A percentile compares a stretch with the other conserved stretches of the same genome.
phyloP scores from a whole-genome alignment of 2,113 vertebrate genomes.

The Pseudois nayaur region DNA sequence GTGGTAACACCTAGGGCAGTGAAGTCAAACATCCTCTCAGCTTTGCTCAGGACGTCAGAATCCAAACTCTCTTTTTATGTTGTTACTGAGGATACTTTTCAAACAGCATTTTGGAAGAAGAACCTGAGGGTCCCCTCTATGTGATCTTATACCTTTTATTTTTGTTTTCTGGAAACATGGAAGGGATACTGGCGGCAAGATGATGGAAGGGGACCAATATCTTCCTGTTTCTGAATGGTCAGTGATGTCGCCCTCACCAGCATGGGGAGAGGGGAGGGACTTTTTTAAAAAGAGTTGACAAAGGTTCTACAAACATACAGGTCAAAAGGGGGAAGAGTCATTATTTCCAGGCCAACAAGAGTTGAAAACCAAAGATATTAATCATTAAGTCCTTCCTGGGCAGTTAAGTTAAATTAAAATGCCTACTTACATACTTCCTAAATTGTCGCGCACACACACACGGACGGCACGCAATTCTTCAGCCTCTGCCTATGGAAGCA shows the following conservation, averaged over 20 bases:
- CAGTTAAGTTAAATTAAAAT: background rate
- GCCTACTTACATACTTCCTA: background rate
- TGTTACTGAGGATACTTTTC: background rate
- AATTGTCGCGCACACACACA: background rate
- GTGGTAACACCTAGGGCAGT: background rate
- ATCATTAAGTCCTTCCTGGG: background rate
- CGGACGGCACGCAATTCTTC: background rate
- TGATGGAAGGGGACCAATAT: too few relatives aligned
- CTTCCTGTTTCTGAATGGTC: background rate
- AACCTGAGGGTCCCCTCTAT: background rate
- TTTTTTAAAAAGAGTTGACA: background rate
- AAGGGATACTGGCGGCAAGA: background rate
- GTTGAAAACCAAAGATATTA: background rate
- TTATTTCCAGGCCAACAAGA: background rate
- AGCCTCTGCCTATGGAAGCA: constrained; percentile 26
- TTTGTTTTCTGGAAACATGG: background rate
- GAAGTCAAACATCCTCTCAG: background rate
- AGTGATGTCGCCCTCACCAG: rapidly evolving
- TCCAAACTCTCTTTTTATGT: background rate
- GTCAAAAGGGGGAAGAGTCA: background rate
- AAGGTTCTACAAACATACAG: background rate
- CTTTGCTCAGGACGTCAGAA: background rate
- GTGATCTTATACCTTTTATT: background rate
- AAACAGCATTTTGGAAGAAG: background rate
- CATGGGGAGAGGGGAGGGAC: rapidly evolving